Conservation (phyloP, 1,140 invertebrate genomes). For the Meloidogyne floridensis region DNA sequence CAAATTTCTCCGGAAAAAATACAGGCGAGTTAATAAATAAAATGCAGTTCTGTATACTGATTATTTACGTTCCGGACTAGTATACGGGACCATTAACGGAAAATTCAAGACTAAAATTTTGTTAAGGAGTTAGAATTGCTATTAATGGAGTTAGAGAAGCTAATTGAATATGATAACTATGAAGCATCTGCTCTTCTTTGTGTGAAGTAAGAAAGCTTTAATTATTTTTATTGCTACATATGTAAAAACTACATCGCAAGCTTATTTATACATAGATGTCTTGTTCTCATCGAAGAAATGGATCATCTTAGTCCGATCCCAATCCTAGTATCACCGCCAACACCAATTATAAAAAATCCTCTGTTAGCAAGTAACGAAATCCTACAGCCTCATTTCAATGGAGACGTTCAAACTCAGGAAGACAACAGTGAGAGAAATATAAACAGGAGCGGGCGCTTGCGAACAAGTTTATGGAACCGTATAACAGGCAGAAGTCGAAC, state of each 20-base stretch:
- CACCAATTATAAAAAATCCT: background rate
- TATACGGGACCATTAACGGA: too few relatives aligned
- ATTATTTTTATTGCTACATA: background rate
- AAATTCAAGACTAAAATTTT: background rate
- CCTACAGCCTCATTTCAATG: background rate
- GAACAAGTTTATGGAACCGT: constrained; percentile 27
- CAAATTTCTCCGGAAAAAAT: constrained; percentile 3
- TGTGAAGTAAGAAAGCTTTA: constrained; percentile 10
- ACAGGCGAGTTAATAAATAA: background rate
- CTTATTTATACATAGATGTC: background rate
- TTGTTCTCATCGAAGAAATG: constrained; percentile 19
- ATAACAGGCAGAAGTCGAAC: constrained; percentile 10
- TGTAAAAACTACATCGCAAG: too few relatives aligned
- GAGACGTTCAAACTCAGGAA: background rate
- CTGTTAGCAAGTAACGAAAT: background rate
- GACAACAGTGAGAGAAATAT: background rate
- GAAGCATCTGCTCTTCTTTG: constrained; percentile 10
- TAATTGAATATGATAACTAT: constrained; percentile 1
- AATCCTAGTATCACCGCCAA: background rate
- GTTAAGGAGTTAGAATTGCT: constrained; percentile 18
- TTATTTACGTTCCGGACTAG: too few relatives aligned
- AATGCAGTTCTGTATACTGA: background rate
- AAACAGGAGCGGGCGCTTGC: background rate
- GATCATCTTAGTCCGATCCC: background rate
- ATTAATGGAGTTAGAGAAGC: constrained; percentile 9